A percentile compares a stretch with the other conserved stretches of the same genome.
Evolutionary conservation across 1,140 invertebrate species (phyloP).

Genomic region (Cherax quadricarinatus): DNA sequence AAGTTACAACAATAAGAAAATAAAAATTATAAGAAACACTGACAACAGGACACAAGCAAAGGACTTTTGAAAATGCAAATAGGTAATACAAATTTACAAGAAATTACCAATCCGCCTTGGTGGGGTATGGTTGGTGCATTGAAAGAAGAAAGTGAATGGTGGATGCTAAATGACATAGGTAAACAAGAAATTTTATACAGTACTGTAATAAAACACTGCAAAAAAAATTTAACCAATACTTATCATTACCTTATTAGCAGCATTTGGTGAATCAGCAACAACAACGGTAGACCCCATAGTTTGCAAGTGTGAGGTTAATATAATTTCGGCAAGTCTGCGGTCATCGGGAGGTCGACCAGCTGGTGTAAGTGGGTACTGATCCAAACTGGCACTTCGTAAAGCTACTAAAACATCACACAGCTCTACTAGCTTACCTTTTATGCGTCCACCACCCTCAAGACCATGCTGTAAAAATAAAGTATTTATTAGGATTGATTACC

Average conservation of each 20-base stretch:
- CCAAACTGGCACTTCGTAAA: slow-evolving; percentile 55
- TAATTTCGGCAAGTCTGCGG: slow-evolving; percentile 61
- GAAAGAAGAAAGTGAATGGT: too few relatives aligned
- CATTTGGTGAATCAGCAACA: slow-evolving; percentile 66
- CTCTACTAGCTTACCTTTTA: slow-evolving; percentile 55
- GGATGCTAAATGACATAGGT: too few relatives aligned
- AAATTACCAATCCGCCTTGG: too few relatives aligned
- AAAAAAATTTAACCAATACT: too few relatives aligned
- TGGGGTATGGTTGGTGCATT: too few relatives aligned
- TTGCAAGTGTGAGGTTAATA: slow-evolving; percentile 63
- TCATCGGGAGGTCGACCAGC: slow-evolving; percentile 59
- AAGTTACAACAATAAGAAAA: too few relatives aligned
- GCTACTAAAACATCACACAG: slow-evolving; percentile 59
- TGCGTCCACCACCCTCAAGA: slow-evolving; percentile 48
- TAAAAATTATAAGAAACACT: too few relatives aligned
- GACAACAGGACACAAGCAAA: too few relatives aligned
- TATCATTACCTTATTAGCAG: slow-evolving; percentile 57
- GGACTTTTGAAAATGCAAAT: too few relatives aligned
- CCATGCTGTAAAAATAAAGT: slow-evolving; percentile 45
- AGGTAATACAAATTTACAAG: too few relatives aligned
- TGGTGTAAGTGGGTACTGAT: slow-evolving; percentile 64
- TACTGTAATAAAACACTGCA: too few relatives aligned
- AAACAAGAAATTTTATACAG: too few relatives aligned
- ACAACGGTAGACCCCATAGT: slow-evolving; percentile 62
- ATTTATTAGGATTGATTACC: not conserved